Evolutionary conservation across 2,113 vertebrate genomes (phyloP).

Genomic region (Castor canadensis): DNA sequence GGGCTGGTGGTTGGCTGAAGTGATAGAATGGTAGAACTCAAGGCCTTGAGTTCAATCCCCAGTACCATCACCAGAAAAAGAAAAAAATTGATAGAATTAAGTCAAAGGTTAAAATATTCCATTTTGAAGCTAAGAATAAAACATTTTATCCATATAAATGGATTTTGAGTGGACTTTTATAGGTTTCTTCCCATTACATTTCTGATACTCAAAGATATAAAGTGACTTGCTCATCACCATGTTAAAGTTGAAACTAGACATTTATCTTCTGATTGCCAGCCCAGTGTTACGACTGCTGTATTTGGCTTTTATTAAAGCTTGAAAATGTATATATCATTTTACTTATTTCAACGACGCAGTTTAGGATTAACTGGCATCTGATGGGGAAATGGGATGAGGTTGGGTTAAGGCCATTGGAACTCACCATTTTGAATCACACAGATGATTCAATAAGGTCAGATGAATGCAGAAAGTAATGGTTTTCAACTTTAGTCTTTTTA

Average conservation of each 20-base stretch:
- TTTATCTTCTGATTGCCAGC: background rate
- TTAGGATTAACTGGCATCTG: background rate
- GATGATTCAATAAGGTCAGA: background rate
- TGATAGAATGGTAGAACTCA: too few species aligned
- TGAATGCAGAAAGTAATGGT: background rate
- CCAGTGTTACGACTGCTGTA: background rate
- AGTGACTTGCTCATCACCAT: background rate
- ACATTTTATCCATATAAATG: background rate
- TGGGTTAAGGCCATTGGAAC: background rate
- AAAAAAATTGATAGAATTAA: slow-evolving; percentile 4
- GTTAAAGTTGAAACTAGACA: background rate
- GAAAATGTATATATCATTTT: background rate
- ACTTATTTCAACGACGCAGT: background rate
- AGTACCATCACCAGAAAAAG: too few species aligned
- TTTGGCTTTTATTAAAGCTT: background rate
- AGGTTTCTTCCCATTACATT: background rate
- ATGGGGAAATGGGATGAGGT: too few species aligned
- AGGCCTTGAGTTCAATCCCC: too few species aligned
- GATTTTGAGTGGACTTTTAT: background rate
- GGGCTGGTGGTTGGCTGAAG: too few species aligned
- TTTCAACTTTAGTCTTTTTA: background rate
- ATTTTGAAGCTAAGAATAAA: background rate
- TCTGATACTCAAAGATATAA: background rate
- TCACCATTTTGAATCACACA: background rate
- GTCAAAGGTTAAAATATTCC: background rate